Percentiles rank a stretch among this genome's conserved stretches.
Conservation (phyloP, 2,797 vertebrate genomes). For the Chloroceryle inda region DNA sequence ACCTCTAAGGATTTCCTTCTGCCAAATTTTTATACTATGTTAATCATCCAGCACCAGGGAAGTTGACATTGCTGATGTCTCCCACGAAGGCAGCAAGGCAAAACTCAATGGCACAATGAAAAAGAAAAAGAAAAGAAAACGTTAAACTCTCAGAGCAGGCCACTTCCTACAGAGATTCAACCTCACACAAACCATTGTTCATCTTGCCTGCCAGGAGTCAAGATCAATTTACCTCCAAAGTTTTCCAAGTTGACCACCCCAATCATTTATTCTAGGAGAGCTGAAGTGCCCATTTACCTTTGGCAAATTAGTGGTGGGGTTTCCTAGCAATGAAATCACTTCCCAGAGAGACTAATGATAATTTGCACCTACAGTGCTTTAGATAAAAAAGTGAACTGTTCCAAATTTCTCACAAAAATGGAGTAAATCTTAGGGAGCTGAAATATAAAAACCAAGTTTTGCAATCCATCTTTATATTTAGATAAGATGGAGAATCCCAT, state of each 20-base stretch:
- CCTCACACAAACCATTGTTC: neutral
- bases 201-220: neutral
- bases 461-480: neutral
- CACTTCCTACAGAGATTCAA: neutral
- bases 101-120: neutral
- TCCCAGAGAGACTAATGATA: neutral
- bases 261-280: neutral
- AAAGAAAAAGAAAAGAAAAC: neutral
- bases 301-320: neutral
- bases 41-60: neutral
- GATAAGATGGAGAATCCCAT: neutral
- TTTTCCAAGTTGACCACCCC: neutral
- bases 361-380: neutral
- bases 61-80: neutral
- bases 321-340: neutral
- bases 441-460: neutral
- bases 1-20: neutral
- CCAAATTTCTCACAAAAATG: neutral
- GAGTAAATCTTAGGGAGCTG: neutral
- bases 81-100: neutral
- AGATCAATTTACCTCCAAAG: neutral
- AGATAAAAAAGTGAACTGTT: neutral
- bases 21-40: neutral
- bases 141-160: neutral
- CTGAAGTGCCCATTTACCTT: neutral